These are phyloP conservation scores for Hesperophylax magnus DNA, from an alignment of 1,140 invertebrate genomes.

Conservation along the genomic window DNA sequence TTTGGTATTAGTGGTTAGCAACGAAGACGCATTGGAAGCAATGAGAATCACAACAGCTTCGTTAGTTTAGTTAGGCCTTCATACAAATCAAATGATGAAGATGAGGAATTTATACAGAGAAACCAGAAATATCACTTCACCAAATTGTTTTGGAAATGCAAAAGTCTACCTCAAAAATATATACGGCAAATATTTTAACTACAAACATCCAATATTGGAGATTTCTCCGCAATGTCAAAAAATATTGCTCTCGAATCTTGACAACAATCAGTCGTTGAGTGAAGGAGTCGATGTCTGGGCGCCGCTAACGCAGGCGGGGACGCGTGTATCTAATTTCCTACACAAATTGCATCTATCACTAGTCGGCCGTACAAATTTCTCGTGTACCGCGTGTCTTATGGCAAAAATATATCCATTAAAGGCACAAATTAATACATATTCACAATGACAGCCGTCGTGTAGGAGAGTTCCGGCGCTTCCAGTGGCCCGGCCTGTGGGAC, in stretches of 20 bases:
- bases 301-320: constrained; percentile 20
- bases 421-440: constrained; percentile 57
- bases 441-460: constrained; percentile 49
- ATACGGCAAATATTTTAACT: constrained; percentile 15
- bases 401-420: constrained; percentile 56
- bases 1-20: too few species aligned
- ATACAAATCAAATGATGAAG: neutral
- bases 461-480: neutral
- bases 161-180: constrained; percentile 21
- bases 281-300: constrained; percentile 13
- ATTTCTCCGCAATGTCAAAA: constrained; percentile 22
- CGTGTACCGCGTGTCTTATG: constrained; percentile 44
- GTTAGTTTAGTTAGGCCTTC: neutral
- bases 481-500: neutral
- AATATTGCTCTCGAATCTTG: constrained; percentile 53
- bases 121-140: constrained; percentile 21
- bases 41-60: neutral
- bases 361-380: constrained; percentile 25
- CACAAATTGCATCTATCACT: constrained; percentile 16
- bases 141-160: constrained; percentile 24
- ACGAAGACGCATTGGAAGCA: neutral
- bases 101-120: too few species aligned
- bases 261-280: constrained; percentile 50
- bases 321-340: constrained; percentile 25
- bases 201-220: constrained; percentile 17